Percentiles rank a stretch among this genome's conserved stretches.
phyloP scores from a whole-genome alignment of 1,140 invertebrate species.

The Cyclargus thomasi region DNA sequence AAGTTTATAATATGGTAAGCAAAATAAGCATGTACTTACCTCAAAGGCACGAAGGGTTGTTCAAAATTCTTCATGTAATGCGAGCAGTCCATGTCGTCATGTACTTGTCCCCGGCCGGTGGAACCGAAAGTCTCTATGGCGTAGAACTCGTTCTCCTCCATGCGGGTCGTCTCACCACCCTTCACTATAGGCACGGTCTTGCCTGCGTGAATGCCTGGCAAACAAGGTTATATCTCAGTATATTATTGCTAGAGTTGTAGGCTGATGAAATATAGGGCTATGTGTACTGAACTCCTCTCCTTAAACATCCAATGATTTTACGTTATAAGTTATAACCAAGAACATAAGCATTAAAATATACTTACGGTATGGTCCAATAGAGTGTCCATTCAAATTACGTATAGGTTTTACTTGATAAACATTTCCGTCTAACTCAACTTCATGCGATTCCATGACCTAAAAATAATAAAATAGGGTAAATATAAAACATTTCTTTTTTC shows the following conservation, averaged over 20 bases:
- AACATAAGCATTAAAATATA: conserved; percentile 31
- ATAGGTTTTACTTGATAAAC: conserved; percentile 98
- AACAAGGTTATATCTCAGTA: background rate
- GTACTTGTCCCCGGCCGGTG: conserved; percentile 96
- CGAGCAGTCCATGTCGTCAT: conserved; percentile 99
- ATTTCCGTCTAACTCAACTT: conserved; percentile 98
- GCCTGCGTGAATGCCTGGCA: conserved; percentile 96
- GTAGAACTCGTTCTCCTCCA: conserved; percentile 99
- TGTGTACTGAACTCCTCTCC: no score
- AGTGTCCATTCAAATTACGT: conserved; percentile 98
- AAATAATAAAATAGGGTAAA: conserved; percentile 15
- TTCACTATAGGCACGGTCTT: conserved; percentile 99
- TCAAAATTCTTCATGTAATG: conserved; percentile 99
- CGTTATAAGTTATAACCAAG: no score
- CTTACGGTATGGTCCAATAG: conserved; percentile 95
- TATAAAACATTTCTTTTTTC: no score
- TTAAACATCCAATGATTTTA: no score
- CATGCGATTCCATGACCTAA: conserved; percentile 96
- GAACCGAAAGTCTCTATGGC: conserved; percentile 99
- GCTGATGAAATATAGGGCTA: no score
- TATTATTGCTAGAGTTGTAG: no score
- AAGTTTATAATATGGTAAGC: no score
- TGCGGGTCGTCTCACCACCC: conserved; percentile 96
- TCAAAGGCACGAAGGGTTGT: conserved; percentile 90
- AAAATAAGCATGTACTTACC: conserved; percentile 60